Conservation (phyloP, 2,888 invertebrate species). For the Brenthis ino region DNA sequence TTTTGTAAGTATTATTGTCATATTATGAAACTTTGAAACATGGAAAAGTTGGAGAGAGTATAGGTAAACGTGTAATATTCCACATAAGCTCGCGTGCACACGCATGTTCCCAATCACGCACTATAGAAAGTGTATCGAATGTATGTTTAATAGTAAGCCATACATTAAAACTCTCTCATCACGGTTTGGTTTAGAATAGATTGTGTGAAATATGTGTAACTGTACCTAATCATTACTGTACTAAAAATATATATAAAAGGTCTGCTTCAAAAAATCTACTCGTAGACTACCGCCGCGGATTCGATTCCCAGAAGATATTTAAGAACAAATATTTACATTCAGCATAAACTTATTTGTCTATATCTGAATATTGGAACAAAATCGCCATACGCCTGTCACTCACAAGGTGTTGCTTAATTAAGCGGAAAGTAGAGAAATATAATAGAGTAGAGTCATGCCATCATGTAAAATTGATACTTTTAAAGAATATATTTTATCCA, state of each 20-base stretch:
- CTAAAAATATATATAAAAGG: not conserved
- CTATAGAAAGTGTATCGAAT: constrained; percentile 23
- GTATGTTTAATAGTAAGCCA: constrained; percentile 5
- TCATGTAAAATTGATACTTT: no score
- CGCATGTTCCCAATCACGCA: constrained; percentile 29
- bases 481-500: no score
- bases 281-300: not conserved
- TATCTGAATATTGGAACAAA: not conserved
- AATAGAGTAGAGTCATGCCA: no score
- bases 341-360: not conserved
- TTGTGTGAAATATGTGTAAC: not conserved
- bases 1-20: not conserved
- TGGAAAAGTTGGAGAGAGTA: constrained; percentile 22
- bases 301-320: not conserved
- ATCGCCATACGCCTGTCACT: not conserved
- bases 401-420: no score
- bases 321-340: not conserved
- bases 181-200: constrained; percentile 2
- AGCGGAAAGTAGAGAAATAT: no score
- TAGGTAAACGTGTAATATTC: constrained; percentile 8
- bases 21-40: constrained; percentile 9
- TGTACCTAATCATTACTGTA: not conserved
- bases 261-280: no score
- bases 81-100: constrained; percentile 26
- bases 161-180: not conserved